Conservation (phyloP, 2,113 vertebrate genomes). For the Hemiprocne comata region DNA sequence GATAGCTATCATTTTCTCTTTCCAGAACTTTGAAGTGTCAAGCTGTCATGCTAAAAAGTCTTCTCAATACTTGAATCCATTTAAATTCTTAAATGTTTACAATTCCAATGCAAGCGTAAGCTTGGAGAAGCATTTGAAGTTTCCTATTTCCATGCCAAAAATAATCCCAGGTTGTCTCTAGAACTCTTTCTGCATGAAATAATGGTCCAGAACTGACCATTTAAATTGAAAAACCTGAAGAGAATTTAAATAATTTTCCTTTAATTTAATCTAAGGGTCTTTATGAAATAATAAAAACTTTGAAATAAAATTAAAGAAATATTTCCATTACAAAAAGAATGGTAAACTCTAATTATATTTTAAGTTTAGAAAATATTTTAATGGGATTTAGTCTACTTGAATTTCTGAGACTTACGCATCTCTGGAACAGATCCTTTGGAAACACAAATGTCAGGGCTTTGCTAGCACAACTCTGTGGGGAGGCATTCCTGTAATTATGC, state of each 20-base stretch:
- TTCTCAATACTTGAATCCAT: background rate
- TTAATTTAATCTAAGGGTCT: background rate
- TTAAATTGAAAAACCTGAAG: background rate
- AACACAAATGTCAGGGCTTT: background rate
- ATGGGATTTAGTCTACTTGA: background rate
- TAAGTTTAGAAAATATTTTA: background rate
- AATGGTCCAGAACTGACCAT: background rate
- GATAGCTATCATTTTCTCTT: background rate
- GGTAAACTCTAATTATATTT: background rate
- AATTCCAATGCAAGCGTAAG: background rate
- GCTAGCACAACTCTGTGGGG: background rate
- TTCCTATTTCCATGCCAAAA: background rate
- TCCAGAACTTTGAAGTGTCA: background rate
- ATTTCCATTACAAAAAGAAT: background rate
- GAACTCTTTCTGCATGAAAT: background rate
- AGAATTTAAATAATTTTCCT: background rate
- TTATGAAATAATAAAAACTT: background rate
- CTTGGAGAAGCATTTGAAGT: background rate
- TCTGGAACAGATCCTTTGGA: background rate
- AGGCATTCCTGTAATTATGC: background rate
- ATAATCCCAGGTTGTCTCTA: background rate
- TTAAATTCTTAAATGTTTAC: background rate
- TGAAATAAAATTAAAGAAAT: background rate
- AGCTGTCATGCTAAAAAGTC: background rate
- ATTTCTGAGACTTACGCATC: background rate